These are phyloP conservation scores for Plagodis dolabraria DNA, from an alignment of 2,888 invertebrate species.

Conservation along the genomic window DNA sequence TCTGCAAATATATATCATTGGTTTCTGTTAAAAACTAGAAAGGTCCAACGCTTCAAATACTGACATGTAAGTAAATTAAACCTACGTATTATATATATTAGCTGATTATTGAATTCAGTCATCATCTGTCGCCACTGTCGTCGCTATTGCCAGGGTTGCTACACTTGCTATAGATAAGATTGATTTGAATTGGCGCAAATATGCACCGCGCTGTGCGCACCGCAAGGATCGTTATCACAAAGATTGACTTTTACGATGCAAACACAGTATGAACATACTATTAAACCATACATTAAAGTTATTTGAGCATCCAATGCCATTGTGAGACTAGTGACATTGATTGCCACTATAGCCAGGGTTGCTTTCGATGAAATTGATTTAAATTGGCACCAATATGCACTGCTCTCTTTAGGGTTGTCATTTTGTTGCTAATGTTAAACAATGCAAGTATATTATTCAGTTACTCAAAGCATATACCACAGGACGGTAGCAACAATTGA, in stretches of 20 bases:
- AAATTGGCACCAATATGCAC: conserved; percentile 38
- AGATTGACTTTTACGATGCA: conserved; percentile 10
- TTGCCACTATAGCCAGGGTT: conserved; percentile 27
- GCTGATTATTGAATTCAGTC: too few species aligned
- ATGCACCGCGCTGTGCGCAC: conserved; percentile 25
- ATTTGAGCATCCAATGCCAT: neutral
- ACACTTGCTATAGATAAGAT: conserved; percentile 31
- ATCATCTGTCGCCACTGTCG: conserved; percentile 12
- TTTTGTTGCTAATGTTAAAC: conserved; percentile 8
- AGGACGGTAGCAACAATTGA: too few species aligned
- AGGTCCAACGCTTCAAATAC: too few species aligned
- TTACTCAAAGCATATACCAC: too few species aligned
- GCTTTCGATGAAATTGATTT: conserved; percentile 34
- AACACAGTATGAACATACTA: conserved; percentile 17
- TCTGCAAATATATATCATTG: too few species aligned
- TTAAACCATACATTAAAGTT: too few species aligned
- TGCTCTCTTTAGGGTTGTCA: conserved; percentile 34
- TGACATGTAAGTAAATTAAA: too few species aligned
- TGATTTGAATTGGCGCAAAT: conserved; percentile 40
- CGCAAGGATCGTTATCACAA: conserved; percentile 32
- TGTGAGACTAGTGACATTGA: conserved; percentile 34
- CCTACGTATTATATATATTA: too few species aligned
- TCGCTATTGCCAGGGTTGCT: conserved; percentile 20
- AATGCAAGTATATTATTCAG: conserved; percentile 1
- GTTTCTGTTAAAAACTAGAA: too few species aligned